Evolutionary conservation across 2,113 vertebrate species (phyloP), one percentile per base, ranked within the genome.

Genomic region (Sterrhoptilus dennistouni): DNA sequence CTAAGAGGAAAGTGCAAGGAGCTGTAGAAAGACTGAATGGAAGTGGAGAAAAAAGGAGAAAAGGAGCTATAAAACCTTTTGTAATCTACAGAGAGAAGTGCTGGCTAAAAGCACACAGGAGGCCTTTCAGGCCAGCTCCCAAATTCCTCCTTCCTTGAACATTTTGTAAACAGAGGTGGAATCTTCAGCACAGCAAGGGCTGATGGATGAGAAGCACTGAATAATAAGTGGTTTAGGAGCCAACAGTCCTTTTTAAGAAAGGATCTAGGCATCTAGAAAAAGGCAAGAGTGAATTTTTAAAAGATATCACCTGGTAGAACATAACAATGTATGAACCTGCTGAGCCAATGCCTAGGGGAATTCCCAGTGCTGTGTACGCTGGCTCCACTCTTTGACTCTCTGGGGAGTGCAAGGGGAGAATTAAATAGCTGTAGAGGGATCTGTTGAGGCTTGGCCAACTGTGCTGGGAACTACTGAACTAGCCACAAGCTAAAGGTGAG

Each of bases 61-160:
- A 81, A 81, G 31, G 11, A 84, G 60, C 69, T 79, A 60, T 91
- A 95, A 95, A 95, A 44, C 14, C n/a, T 89, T 60, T 63, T 91
- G 91, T 49, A 95, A 53, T 89, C 74, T 87, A 65, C 65, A 95
- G 68, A 83, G 33, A 31, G 71, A 86, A 89, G 44, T 66, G 29
- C 72, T 27, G 15, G 42, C 44, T 81, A 70, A 74, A 49, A 78
- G 42, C 61, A 89, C 47, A 87, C 56, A 66, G 50, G 64, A 90
- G 27, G 22, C 38, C 68, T 95, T 93, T 93, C 72, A 92, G 60
- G n/a, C 64, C 72, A 95, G 89, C 10, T 91, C 83, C 38, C 68
- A 71, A 71, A 92, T 89, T 95, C 80, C 72, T 90, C 66, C 77
- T 89, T 74, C 86, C 95, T 92, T 96, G 86, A 96, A 96, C 91